Conservation (phyloP, 2,113 vertebrate genomes). For the Peromyscus polionotus region DNA sequence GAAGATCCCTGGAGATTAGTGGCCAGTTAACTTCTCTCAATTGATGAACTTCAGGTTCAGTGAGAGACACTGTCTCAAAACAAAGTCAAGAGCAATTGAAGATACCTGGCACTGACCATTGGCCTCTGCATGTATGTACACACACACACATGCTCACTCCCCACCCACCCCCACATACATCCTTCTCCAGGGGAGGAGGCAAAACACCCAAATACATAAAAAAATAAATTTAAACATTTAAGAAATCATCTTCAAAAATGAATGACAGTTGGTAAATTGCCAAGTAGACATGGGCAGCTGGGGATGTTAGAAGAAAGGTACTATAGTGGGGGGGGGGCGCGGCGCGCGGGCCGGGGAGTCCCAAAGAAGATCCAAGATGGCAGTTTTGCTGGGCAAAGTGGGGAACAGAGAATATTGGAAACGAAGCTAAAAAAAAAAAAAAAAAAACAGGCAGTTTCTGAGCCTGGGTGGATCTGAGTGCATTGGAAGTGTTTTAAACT, state of each 20-base stretch:
- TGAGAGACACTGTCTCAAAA: background rate
- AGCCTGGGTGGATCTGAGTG: background rate
- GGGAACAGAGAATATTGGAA: background rate
- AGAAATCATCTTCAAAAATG: background rate
- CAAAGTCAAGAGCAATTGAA: background rate
- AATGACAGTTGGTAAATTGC: background rate
- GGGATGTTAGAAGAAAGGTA: background rate
- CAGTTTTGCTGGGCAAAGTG: background rate
- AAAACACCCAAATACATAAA: background rate
- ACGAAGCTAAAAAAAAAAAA: background rate
- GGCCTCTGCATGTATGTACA: background rate
- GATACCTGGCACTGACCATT: background rate
- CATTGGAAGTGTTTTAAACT: background rate
- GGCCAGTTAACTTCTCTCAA: background rate
- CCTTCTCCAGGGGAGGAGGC: background rate
- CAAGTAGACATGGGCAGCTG: background rate
- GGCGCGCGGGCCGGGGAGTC: rapidly evolving
- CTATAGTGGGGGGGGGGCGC: background rate
- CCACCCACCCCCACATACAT: background rate
- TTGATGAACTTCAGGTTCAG: background rate
- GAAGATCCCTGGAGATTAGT: no score
- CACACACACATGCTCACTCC: background rate
- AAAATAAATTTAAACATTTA: background rate
- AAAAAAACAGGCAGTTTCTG: background rate
- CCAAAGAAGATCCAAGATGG: background rate